Conservation (phyloP, 1,140 invertebrate species). For the Megathymus violae region DNA sequence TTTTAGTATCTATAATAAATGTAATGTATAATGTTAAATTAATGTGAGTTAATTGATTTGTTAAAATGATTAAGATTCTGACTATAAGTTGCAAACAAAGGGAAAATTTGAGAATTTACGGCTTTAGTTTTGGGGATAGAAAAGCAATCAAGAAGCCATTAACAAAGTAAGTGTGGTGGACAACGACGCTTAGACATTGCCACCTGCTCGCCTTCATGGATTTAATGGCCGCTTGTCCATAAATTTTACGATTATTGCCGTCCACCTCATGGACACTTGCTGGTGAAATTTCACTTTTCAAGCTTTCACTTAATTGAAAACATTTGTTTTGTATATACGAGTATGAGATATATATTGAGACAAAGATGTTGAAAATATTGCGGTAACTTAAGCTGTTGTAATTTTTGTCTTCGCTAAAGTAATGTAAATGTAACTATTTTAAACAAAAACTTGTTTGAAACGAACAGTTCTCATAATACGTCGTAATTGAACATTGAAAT, state of each 20-base stretch:
- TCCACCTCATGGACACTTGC: slow-evolving; percentile 33
- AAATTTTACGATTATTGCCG: slow-evolving; percentile 38
- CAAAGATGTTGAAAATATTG: too few relatives aligned
- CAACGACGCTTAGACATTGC: slow-evolving; percentile 42
- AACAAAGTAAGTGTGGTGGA: slow-evolving; percentile 58
- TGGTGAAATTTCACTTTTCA: slow-evolving; percentile 23
- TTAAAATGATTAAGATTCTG: slow-evolving; percentile 18
- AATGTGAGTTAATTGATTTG: neutral
- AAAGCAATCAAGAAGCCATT: slow-evolving; percentile 75
- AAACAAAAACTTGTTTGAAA: too few relatives aligned
- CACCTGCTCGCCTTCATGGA: slow-evolving; percentile 55
- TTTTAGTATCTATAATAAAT: too few relatives aligned
- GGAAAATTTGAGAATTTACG: slow-evolving; percentile 55
- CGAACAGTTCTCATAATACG: too few relatives aligned
- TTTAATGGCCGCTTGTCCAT: slow-evolving; percentile 51
- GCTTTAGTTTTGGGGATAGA: slow-evolving; percentile 62
- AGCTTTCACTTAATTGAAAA: slow-evolving; percentile 9
- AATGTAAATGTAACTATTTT: too few relatives aligned
- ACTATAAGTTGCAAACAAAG: slow-evolving; percentile 47
- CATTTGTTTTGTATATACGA: too few relatives aligned
- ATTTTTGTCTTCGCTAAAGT: too few relatives aligned
- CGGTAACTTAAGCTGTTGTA: too few relatives aligned
- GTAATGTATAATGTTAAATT: too few relatives aligned
- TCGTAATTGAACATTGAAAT: too few relatives aligned
- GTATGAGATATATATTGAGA: too few relatives aligned